Evolutionary conservation across 2,113 vertebrate species (phyloP).

Genomic region (Psittacus erithacus): DNA sequence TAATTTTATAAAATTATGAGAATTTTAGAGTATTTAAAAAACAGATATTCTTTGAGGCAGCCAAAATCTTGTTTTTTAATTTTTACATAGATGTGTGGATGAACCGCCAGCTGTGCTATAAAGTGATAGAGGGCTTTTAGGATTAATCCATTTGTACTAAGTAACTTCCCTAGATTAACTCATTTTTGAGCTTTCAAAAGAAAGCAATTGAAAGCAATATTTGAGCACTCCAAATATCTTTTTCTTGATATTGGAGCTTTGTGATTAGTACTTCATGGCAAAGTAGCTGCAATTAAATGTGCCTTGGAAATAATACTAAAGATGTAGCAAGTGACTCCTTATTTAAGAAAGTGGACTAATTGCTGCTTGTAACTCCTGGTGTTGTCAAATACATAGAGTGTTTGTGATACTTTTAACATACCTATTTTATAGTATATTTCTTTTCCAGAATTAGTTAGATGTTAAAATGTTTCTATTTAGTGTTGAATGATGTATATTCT

Average conservation of each 20-base stretch:
- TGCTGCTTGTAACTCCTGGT: background rate
- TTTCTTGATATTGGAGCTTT: background rate
- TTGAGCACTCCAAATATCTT: background rate
- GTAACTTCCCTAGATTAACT: background rate
- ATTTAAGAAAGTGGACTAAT: background rate
- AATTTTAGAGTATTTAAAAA: background rate
- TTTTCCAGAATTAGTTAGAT: background rate
- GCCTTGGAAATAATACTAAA: conserved; percentile 13
- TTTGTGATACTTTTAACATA: background rate
- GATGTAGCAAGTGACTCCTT: background rate
- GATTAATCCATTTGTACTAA: background rate
- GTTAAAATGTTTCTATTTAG: background rate
- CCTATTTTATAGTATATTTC: background rate
- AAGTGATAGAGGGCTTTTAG: background rate
- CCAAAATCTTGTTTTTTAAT: background rate
- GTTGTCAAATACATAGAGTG: background rate
- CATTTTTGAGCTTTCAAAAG: background rate
- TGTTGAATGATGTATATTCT: background rate
- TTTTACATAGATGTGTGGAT: background rate
- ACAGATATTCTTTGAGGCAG: background rate
- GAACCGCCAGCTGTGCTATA: background rate
- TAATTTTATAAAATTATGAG: background rate
- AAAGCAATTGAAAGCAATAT: background rate
- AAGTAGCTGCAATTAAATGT: conserved; percentile 18
- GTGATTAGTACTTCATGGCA: background rate